Evolutionary conservation across 2,888 invertebrate genomes (phyloP).

Genomic region (Stenotaenia linearis): DNA sequence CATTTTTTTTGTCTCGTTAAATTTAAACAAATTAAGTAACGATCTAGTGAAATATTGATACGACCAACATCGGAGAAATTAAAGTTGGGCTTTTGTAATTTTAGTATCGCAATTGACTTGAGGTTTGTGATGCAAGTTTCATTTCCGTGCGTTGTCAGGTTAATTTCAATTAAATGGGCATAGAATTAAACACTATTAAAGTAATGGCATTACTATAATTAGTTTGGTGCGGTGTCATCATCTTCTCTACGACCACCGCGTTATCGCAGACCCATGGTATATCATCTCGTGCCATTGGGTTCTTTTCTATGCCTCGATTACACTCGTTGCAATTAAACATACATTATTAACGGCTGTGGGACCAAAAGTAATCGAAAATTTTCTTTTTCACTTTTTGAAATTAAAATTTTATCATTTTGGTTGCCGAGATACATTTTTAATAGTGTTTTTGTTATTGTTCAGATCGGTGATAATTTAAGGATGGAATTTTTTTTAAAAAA

Average conservation of each 20-base stretch:
- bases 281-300: neutral
- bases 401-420: too few relatives aligned
- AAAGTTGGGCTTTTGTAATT: neutral
- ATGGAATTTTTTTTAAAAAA: too few relatives aligned
- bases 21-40: constrained; percentile 4
- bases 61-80: neutral
- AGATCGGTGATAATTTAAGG: too few relatives aligned
- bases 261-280: neutral
- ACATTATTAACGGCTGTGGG: too few relatives aligned
- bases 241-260: neutral
- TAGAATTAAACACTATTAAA: constrained; percentile 20
- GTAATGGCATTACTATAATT: constrained; percentile 19
- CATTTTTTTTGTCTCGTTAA: neutral
- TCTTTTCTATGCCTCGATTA: neutral
- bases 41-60: neutral
- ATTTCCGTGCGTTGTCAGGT: constrained; percentile 13
- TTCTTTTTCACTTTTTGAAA: too few relatives aligned
- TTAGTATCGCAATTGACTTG: neutral
- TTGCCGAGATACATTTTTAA: too few relatives aligned
- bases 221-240: constrained; percentile 20
- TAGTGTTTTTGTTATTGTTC: too few relatives aligned
- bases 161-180: constrained; percentile 23
- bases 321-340: neutral
- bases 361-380: too few relatives aligned
- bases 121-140: constrained; percentile 23